These are phyloP conservation scores for Prorops nasuta DNA, from an alignment of 1,140 invertebrate genomes.

Conservation along the genomic window DNA sequence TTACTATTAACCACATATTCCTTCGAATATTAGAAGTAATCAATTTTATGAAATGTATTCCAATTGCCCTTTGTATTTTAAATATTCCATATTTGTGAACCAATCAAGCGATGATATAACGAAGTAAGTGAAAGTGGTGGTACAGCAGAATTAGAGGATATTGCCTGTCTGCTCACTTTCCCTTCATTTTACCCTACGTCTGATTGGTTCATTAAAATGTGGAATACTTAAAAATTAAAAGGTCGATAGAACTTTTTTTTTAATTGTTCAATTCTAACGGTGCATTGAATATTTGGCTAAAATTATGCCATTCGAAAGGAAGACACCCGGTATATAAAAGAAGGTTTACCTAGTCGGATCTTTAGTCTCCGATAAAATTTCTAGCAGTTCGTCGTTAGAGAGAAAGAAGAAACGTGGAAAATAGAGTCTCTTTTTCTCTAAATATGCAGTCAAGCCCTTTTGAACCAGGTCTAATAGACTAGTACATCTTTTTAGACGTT, in stretches of 20 bases:
- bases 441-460: conserved; percentile 88
- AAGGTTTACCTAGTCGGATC: conserved; percentile 79
- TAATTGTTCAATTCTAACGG: conserved; percentile 8
- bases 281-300: not conserved
- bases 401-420: conserved; percentile 97
- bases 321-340: not conserved
- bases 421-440: conserved; percentile 93
- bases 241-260: conserved; percentile 2
- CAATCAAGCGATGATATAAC: too few relatives aligned
- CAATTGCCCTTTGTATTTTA: too few relatives aligned
- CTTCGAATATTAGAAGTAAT: too few relatives aligned
- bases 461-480: conserved; percentile 85
- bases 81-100: too few relatives aligned
- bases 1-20: too few relatives aligned
- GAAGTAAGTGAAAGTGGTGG: too few relatives aligned
- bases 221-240: too few relatives aligned
- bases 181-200: too few relatives aligned
- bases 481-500: conserved; percentile 86
- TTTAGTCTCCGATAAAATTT: conserved; percentile 95
- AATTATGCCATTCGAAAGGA: not conserved
- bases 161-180: too few relatives aligned
- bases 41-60: too few relatives aligned
- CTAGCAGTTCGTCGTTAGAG: conserved; percentile 93
- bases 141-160: too few relatives aligned
- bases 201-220: too few relatives aligned